phyloP scores from a whole-genome alignment of 2,888 invertebrate species.

The Sminthurides aquaticus region DNA sequence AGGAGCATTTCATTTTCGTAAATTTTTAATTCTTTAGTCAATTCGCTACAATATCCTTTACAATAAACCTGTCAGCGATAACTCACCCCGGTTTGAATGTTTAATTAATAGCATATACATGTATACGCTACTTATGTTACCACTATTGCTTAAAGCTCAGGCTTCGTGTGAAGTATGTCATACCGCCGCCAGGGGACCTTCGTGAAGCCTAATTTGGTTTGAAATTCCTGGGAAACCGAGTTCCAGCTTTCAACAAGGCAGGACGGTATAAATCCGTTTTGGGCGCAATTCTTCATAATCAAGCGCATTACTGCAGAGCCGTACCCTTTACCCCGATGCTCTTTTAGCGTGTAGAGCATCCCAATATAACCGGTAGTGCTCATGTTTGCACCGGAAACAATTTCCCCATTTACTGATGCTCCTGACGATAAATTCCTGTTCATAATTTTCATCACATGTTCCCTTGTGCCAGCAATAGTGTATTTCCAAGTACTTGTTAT shows the following conservation, averaged over 20 bases:
- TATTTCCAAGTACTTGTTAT: not conserved
- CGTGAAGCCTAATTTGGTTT: conserved; percentile 14
- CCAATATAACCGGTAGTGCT: not conserved
- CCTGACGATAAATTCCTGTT: not conserved
- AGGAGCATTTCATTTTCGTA: too few species aligned
- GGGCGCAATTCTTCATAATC: conserved; percentile 6
- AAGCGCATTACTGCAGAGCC: conserved; percentile 1
- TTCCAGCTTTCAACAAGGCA: conserved; percentile 13
- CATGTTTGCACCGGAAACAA: not conserved
- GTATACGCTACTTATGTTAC: too few species aligned
- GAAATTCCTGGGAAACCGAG: not conserved
- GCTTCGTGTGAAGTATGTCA: too few species aligned
- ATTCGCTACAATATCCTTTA: too few species aligned
- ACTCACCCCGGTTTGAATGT: too few species aligned
- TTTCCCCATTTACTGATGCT: not conserved
- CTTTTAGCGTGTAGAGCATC: not conserved
- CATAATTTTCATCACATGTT: not conserved
- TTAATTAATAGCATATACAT: too few species aligned
- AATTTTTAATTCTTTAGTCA: too few species aligned
- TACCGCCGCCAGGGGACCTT: too few species aligned
- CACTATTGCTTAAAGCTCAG: too few species aligned
- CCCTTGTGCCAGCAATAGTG: not conserved
- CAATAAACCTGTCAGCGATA: too few species aligned
- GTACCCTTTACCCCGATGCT: conserved; percentile 10
- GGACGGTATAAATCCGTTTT: conserved; percentile 5